These are phyloP conservation scores for Encarsia formosa DNA, from an alignment of 2,888 invertebrate species.

Conservation along the genomic window DNA sequence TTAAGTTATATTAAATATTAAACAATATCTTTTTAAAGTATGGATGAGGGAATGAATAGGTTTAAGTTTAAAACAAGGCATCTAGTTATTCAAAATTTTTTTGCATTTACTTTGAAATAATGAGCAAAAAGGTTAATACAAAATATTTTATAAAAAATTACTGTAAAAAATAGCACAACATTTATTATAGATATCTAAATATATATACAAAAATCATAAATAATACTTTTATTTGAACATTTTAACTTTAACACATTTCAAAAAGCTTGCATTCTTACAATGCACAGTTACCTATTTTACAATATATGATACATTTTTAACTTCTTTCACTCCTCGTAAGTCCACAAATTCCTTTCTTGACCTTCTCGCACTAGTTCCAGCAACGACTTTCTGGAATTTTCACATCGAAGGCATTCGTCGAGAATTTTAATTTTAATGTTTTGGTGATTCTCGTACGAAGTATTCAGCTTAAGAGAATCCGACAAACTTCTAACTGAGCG, in stretches of 20 bases:
- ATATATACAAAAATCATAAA: too few relatives aligned
- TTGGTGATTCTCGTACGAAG: background rate
- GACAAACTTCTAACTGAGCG: slow-evolving; percentile 60
- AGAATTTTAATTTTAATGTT: background rate
- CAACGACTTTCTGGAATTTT: background rate
- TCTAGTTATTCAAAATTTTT: background rate
- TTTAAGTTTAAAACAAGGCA: background rate
- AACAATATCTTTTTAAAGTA: background rate
- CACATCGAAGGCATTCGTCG: background rate
- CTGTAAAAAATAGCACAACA: too few relatives aligned
- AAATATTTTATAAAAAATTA: too few relatives aligned
- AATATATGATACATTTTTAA: too few relatives aligned
- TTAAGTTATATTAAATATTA: background rate
- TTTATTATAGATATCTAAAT: too few relatives aligned
- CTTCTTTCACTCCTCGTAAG: slow-evolving; percentile 32
- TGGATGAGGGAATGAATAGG: too few relatives aligned
- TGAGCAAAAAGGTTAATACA: too few relatives aligned
- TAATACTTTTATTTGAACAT: too few relatives aligned
- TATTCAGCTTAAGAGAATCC: slow-evolving; percentile 33
- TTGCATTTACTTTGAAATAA: background rate
- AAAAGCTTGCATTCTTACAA: too few relatives aligned
- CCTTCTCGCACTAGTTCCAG: slow-evolving; percentile 54
- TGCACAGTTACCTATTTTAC: too few relatives aligned
- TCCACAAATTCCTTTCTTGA: slow-evolving; percentile 59
- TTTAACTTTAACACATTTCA: too few relatives aligned